Evolutionary conservation across 2,888 invertebrate species (phyloP).

Genomic region (Teleogryllus oceanicus): DNA sequence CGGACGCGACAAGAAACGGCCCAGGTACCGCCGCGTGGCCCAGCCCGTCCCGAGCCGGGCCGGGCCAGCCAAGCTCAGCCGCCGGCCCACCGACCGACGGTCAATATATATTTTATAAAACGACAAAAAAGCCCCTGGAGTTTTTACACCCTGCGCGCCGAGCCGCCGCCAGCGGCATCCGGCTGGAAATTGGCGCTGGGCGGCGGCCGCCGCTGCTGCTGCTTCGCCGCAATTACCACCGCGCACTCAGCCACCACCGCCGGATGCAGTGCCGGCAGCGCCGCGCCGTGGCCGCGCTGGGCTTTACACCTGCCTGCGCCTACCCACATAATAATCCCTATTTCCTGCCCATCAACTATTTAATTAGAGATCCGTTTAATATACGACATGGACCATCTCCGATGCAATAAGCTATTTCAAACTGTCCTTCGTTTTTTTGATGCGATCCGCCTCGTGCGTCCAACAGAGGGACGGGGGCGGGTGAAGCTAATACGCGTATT

Average conservation of each 20-base stretch:
- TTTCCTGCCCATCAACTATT: slow-evolving; percentile 18
- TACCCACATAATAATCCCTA: slow-evolving; percentile 1
- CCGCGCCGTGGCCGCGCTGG: background rate
- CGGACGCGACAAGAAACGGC: too few relatives aligned
- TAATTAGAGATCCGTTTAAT: slow-evolving; percentile 18
- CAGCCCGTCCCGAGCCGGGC: too few relatives aligned
- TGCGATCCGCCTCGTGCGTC: background rate
- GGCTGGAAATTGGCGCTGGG: too few relatives aligned
- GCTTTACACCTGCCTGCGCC: slow-evolving; percentile 1
- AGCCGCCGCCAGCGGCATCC: too few relatives aligned
- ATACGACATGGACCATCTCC: slow-evolving; percentile 9
- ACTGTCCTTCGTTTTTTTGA: background rate
- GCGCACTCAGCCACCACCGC: background rate
- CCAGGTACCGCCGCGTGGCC: too few relatives aligned
- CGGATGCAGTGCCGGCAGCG: background rate
- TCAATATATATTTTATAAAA: too few relatives aligned
- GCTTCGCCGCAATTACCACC: background rate
- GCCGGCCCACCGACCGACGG: too few relatives aligned
- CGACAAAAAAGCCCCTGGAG: too few relatives aligned
- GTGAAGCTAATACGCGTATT: too few relatives aligned
- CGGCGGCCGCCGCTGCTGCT: background rate
- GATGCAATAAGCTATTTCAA: slow-evolving; percentile 1
- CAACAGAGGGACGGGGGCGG: too few relatives aligned
- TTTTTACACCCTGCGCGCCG: too few relatives aligned
- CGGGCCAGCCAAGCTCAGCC: too few relatives aligned